Base-by-base conservation (phyloP, 2,888 invertebrate genomes). In the Argyresthia albistria region DNA sequence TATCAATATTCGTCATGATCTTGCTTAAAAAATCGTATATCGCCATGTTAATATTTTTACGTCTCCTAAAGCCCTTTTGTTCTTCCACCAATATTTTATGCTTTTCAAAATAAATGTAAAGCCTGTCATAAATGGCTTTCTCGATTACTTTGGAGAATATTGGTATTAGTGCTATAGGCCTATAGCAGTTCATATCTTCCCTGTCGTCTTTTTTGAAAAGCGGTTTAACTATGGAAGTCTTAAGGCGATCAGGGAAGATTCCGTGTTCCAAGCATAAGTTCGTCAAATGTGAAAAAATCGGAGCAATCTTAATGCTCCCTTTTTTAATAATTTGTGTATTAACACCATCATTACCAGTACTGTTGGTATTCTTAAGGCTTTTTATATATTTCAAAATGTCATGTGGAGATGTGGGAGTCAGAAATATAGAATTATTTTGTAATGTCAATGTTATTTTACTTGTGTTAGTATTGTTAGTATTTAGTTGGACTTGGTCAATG, bases 401-500 rank as follows among this genome's bases (percentile, higher is more conserved):
- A n/a, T n/a, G n/a, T n/a, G n/a, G n/a, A n/a, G n/a, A n/a, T n/a
- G n/a, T n/a, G n/a, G n/a, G n/a, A n/a, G n/a, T n/a, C n/a, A n/a
- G n/a, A n/a, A n/a, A n/a, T n/a, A n/a, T n/a, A n/a, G n/a, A n/a
- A n/a, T n/a, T n/a, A n/a, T n/a, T 9, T 8, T 6, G 8, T 16
- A 15, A 46, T 25, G 8, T 46, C 46, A 25, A 25, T 46, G 46
- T 16, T 46, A 11, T 46, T 7, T 25, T 46, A 11, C 1, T 25
- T 8, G 25, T 10, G 25, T 46, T 10, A 16, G 16, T 25, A 25
- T 10, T 15, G 1, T 49, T 43, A 37, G 55, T 57, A 11, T 54
- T 55, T 1, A 54, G 53, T 35, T 14, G 8, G 43, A 54, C 46
- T 15, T 52, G 37, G 35, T 54, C 52, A 11, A 47, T 49, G 46